Evolutionary conservation across 2,797 vertebrate species (phyloP), one percentile per base, ranked within the genome.

Genomic region (Enteromius fasciolatus): DNA sequence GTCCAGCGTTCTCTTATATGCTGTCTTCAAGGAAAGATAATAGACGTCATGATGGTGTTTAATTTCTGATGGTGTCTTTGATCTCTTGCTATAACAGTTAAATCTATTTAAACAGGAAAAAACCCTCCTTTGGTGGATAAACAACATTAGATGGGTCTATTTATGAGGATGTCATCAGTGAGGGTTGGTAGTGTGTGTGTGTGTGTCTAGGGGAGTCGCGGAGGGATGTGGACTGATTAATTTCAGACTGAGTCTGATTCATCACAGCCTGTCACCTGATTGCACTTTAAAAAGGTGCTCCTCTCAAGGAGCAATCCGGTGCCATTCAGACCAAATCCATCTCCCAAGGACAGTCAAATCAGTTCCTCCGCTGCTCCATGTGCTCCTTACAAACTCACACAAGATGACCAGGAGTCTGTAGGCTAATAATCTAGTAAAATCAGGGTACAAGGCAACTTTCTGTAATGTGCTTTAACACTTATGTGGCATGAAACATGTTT

Each of bases 261-360:
- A 83, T 78, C 67, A 77, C 20, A 10, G 70, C 36, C 28, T n/a
- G 78, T 73, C 66, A 80, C 25, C 77, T 83, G 80, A 83, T 80
- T 87, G 80, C 66, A 59, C 63, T 81, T 76, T 70, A 57, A 75
- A 67, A 81, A 82, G n/a, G 69, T 31, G n/a, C 41, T 67, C 33
- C 36, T 79, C 75, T 86, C 36, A 9, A 77, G 72, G 61, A 46
- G 76, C 10, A 33, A 79, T 79, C 36, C 44, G 6, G 17, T 80
- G 33, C 6, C 25, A 57, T 83, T 84, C 41, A 66, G 39, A 31
- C 81, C 44, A 76, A 69, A 80, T 78, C 57, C 52, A 67, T 83
- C 68, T 74, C 67, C 61, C 74, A 81, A 81, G 74, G 77, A 69
- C 80, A 81, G 69, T 75, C 72, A 54, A 86, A 79, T 83, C 75